Evolutionary conservation across 2,888 invertebrate genomes (phyloP), one percentile per base, ranked within the genome.

Genomic region (Nymphalis polychloros): DNA sequence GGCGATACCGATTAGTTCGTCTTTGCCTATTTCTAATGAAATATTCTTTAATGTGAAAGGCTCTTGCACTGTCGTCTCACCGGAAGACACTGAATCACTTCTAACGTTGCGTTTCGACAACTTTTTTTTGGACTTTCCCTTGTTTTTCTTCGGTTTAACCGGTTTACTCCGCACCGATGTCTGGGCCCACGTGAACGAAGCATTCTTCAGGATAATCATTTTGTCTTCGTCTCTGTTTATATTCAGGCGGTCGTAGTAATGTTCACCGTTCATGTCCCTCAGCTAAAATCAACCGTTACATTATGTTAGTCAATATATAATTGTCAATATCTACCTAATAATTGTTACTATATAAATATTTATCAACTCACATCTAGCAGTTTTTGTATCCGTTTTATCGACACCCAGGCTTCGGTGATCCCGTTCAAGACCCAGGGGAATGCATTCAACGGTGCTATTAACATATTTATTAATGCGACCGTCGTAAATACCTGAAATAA

Each of bases 361-460:
- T 20, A 19, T 27, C 19, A 16, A 74, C 94, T 92, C 89, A 97
- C 96, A 86, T 96, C 94, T 73, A 98, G 84, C 61, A 98, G 94
- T 79, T 95, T 94, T 84, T 98, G 97, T 49, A 99, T 95, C 75
- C 98, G 94, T 84, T 96, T 96, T 8, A 98, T 87, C 0, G 99
- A 99, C 0, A 99, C 97, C 97, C 97, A 98, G 0, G 99, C 97
- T 88, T 99, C 99, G 55, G 98, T 96, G 4, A 99, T 90, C 0
- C 99, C 99, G 87, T 98, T 99, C 23, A 99, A 90, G 4, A 99
- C 99, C 99, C 99, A 99, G 0, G 99, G 99, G 86, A 99, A 98
- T 0, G 98, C 97, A 89, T 99, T 99, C 69, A 99, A 87, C 0
- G 99, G 99, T 64, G 96, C 95, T 77, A 99, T 99, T 70, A 99